These are phyloP conservation scores for Tetragnatha versicolor DNA, from an alignment of 1,140 invertebrate genomes.

Conservation along the genomic window DNA sequence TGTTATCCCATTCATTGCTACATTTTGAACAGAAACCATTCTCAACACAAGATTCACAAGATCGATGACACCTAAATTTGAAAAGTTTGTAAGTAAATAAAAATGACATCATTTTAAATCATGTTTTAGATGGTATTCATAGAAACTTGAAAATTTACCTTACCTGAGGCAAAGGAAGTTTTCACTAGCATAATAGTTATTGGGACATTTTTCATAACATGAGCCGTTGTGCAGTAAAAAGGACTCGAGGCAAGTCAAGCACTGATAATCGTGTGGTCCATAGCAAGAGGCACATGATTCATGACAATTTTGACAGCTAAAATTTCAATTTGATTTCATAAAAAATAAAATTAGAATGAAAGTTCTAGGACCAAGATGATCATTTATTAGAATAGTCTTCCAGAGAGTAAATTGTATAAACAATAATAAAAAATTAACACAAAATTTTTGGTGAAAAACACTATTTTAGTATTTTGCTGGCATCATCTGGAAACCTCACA, in stretches of 20 bases:
- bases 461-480: too few relatives aligned
- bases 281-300: conserved; percentile 17
- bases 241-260: neutral
- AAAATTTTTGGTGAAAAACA: too few relatives aligned
- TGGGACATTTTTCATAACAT: conserved; percentile 8
- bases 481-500: too few relatives aligned
- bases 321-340: too few relatives aligned
- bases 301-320: conserved; percentile 22
- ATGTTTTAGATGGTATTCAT: neutral
- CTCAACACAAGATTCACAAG: conserved; percentile 79
- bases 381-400: too few relatives aligned
- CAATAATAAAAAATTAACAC: too few relatives aligned
- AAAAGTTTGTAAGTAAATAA: neutral
- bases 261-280: neutral
- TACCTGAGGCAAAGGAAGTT: conserved; percentile 15
- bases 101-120: neutral
- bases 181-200: neutral
- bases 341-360: too few relatives aligned
- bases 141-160: neutral
- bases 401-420: too few relatives aligned
- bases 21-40: conserved; percentile 63
- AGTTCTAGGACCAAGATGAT: too few relatives aligned
- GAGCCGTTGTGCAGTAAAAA: conserved; percentile 5
- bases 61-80: conserved; percentile 79
- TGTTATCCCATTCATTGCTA: conserved; percentile 67